phyloP scores from a whole-genome alignment of 2,797 vertebrate genomes.

The Scomberomorus guttatus region DNA sequence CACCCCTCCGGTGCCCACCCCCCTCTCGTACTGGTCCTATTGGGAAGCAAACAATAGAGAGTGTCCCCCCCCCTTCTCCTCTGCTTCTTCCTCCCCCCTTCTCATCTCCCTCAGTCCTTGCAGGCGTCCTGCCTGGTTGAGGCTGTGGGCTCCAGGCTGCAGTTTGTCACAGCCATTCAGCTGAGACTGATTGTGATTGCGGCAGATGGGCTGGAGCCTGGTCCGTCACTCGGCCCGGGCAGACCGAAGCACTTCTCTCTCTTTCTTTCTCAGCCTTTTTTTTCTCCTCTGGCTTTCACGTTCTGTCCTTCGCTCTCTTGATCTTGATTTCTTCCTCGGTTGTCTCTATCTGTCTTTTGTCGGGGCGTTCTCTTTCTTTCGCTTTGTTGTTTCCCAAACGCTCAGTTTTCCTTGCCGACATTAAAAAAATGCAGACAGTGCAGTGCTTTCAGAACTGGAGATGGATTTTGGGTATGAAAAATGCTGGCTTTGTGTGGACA shows the following conservation, averaged over 20 bases:
- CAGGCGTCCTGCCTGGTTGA: conserved; percentile 72
- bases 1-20: conserved; percentile 67
- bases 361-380: conserved; percentile 26
- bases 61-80: conserved; percentile 32
- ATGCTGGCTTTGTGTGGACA: background rate
- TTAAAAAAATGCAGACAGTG: background rate
- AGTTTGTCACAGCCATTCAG: conserved; percentile 89
- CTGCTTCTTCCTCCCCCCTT: conserved; percentile 58
- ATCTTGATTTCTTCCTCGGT: conserved; percentile 55
- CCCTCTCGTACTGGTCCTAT: conserved; percentile 76
- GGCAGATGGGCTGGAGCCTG: conserved; percentile 90
- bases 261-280: conserved; percentile 24
- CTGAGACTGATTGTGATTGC: conserved; percentile 91
- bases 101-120: conserved; percentile 65
- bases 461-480: background rate
- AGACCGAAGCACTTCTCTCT: conserved; percentile 60
- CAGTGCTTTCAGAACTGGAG: background rate
- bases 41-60: conserved; percentile 85
- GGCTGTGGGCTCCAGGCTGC: conserved; percentile 78
- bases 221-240: conserved; percentile 79
- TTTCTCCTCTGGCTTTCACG: conserved; percentile 28
- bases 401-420: background rate
- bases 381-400: conserved; percentile 2
- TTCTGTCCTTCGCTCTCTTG: conserved; percentile 45
- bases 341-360: conserved; percentile 54